phyloP scores from a whole-genome alignment of 1,140 invertebrate genomes.

The Dendrolimus punctatus region DNA sequence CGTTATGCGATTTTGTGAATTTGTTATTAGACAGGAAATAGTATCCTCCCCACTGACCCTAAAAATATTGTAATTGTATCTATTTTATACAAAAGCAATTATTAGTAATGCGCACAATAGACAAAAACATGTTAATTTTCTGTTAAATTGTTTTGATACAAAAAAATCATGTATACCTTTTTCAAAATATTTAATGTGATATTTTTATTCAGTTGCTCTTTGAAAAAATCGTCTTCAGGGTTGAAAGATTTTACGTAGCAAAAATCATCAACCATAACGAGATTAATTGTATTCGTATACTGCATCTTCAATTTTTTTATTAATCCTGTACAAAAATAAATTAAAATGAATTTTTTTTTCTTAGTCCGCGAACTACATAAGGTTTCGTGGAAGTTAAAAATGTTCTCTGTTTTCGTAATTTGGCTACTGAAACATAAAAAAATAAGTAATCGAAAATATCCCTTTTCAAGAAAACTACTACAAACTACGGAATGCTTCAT shows the following conservation, averaged over 20 bases:
- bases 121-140: not conserved
- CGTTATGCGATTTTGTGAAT: conserved; percentile 6
- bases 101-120: not conserved
- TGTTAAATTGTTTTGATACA: conserved; percentile 4
- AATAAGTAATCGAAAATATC: not conserved
- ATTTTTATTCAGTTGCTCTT: conserved; percentile 24
- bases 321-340: conserved; percentile 17
- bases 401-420: not conserved
- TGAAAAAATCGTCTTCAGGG: conserved; percentile 14
- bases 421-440: not conserved
- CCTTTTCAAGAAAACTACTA: not conserved
- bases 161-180: conserved; percentile 14
- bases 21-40: conserved; percentile 15
- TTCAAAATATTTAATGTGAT: conserved; percentile 21
- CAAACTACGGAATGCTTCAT: no score
- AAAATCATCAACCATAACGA: conserved; percentile 19
- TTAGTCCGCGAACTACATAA: not conserved
- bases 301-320: conserved; percentile 17
- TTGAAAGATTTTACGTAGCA: conserved; percentile 20
- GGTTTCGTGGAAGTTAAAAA: not conserved
- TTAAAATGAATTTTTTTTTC: not conserved
- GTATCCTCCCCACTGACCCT: conserved; percentile 28
- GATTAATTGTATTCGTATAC: conserved; percentile 14
- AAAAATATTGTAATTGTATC: conserved; percentile 1
- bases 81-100: not conserved